Base-by-base conservation (phyloP, 2,797 vertebrate genomes). In the Nothura maculosa region DNA sequence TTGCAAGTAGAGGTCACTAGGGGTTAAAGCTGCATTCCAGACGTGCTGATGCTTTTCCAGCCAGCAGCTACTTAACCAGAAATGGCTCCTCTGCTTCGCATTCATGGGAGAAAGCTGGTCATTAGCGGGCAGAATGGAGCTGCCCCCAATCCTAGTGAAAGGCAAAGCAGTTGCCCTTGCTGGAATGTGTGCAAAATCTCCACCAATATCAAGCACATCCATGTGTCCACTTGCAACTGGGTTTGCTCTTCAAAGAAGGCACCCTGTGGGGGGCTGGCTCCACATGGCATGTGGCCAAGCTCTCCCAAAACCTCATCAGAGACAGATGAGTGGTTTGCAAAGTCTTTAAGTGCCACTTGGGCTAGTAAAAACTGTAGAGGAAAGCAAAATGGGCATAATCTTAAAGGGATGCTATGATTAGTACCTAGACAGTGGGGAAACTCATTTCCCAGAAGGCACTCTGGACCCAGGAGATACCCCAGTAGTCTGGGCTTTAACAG, bases 161-260 rank as follows among this genome's bases (percentile, higher is more conserved):
- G 74, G 91, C 81, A 61, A 47, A 89, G 86, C 64, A 69, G 64
- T 91, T 79, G 40, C 50, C 81, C 67, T 38, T 40, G n/a, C 70
- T 90, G 96, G 94, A 97, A 97, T 92, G 96, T 63, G 96, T 24
- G 12, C 93, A 96, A 97, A 97, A 97, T 97, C 92, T n/a, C 87
- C 27, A 7, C 57, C 75, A 78, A 92, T 54, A 77, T 42, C 91
- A 47, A 95, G 88, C 90, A 93, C 87, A 94, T 75, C 94, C 90
- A 27, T 13, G 66, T 13, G 68, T 66, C 77, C 69, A 17, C 50
- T 76, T 50, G 63, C 78, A 77, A 75, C 4, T 69, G 66, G 75
- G 74, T 28, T n/a, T 2, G 40, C 28, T 67, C 52, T 75, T 92
- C 81, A 94, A 87, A 95, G 91, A 57, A 27, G 38, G 55, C 77